These are phyloP conservation scores for Cistogaster globosa DNA, from an alignment of 2,888 invertebrate species.

Conservation along the genomic window DNA sequence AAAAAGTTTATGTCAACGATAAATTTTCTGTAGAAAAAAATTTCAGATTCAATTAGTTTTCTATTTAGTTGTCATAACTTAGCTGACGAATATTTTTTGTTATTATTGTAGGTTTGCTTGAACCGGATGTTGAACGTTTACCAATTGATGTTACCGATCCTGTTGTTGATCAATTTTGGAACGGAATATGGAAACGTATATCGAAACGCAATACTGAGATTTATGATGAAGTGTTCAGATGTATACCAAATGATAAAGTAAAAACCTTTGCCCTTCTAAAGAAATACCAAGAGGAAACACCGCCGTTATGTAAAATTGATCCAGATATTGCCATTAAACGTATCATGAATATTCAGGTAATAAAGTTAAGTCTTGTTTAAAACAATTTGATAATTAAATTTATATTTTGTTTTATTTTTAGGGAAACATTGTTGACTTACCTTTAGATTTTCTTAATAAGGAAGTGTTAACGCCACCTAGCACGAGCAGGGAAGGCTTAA, in stretches of 20 bases:
- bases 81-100: background rate
- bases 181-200: conserved; percentile 91
- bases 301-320: conserved; percentile 89
- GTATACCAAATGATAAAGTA: conserved; percentile 93
- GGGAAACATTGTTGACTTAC: conserved; percentile 95
- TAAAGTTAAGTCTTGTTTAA: background rate
- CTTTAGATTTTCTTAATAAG: conserved; percentile 93
- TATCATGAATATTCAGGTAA: conserved; percentile 89
- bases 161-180: conserved; percentile 91
- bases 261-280: conserved; percentile 90
- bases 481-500: conserved; percentile 93
- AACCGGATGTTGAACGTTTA: conserved; percentile 82
- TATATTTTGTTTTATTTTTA: conserved; percentile 76
- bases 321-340: conserved; percentile 88
- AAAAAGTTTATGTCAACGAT: too few relatives aligned
- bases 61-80: too few relatives aligned
- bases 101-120: conserved; percentile 81
- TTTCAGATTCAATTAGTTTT: too few relatives aligned
- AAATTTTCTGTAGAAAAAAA: too few relatives aligned
- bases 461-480: conserved; percentile 93
- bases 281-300: conserved; percentile 88
- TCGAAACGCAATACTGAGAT: conserved; percentile 93
- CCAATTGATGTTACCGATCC: conserved; percentile 90
- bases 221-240: conserved; percentile 96
- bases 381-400: background rate